Evolutionary conservation across 2,113 vertebrate genomes (phyloP).

Genomic region (Rhea americana): DNA sequence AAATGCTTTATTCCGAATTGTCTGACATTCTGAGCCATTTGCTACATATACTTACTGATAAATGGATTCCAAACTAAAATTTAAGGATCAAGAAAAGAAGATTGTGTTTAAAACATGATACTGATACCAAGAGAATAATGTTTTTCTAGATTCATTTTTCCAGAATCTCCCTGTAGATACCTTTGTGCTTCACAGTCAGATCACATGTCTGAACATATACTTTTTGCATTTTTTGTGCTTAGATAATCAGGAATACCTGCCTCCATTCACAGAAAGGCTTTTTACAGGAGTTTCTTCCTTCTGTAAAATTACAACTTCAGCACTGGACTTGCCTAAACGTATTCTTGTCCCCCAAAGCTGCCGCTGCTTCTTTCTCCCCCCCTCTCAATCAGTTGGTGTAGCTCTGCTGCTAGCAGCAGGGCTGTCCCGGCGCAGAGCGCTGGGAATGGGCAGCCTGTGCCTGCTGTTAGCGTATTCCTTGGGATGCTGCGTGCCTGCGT

Average conservation of each 20-base stretch:
- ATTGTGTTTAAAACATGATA: background rate
- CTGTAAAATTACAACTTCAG: background rate
- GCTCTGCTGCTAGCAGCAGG: background rate
- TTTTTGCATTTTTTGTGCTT: background rate
- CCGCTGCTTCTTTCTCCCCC: background rate
- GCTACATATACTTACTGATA: background rate
- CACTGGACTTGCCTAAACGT: background rate
- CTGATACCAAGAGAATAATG: background rate
- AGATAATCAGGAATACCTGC: slow-evolving; percentile 1
- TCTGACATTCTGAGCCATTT: background rate
- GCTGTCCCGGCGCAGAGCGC: background rate
- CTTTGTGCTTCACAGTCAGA: background rate
- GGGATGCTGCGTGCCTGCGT: slow-evolving; percentile 53
- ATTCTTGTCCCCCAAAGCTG: background rate
- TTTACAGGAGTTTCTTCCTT: slow-evolving; percentile 1
- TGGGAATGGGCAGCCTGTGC: background rate
- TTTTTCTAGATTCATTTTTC: background rate
- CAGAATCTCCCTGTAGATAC: background rate
- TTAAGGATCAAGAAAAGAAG: background rate
- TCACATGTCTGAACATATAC: background rate
- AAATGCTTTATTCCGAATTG: background rate
- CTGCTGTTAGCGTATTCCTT: slow-evolving; percentile 38
- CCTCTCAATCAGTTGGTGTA: background rate
- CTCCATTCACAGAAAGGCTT: background rate
- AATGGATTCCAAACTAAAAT: background rate